Evolutionary conservation across 2,888 invertebrate species (phyloP).

Genomic region (Drosophila nigricruria): DNA sequence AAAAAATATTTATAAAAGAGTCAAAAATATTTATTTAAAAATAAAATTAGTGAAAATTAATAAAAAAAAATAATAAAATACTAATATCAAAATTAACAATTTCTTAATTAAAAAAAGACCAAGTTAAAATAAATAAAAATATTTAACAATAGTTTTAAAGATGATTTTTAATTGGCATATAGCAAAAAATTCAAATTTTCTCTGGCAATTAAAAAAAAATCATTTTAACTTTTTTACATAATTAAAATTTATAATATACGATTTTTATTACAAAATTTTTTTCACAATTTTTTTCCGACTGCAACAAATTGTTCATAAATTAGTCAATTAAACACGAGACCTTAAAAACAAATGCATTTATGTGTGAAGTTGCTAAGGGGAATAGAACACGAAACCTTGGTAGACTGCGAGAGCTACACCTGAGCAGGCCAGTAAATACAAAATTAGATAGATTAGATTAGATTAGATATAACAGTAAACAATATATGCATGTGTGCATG

Average conservation of each 20-base stretch:
- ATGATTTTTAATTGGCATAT: neutral
- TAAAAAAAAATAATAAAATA: too few species aligned
- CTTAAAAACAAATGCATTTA: constrained; percentile 32
- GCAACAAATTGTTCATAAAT: constrained; percentile 19
- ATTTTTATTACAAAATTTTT: neutral
- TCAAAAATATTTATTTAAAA: too few species aligned
- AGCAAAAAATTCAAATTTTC: neutral
- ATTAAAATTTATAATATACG: neutral
- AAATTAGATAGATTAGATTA: too few species aligned
- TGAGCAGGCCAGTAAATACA: constrained; percentile 21
- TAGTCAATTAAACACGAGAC: constrained; percentile 23
- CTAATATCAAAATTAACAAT: too few species aligned
- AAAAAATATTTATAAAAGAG: too few species aligned
- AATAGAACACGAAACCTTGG: constrained; percentile 40
- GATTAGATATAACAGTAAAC: constrained; percentile 53
- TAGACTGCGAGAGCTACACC: neutral
- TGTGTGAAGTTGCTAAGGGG: constrained; percentile 27
- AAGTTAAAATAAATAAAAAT: too few species aligned
- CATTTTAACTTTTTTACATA: neutral
- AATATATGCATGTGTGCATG: constrained; percentile 10
- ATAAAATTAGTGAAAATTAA: too few species aligned
- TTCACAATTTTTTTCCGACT: neutral
- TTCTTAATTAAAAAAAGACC: too few species aligned
- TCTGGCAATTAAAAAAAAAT: neutral
- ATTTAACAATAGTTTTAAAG: too few species aligned